Evolutionary conservation across 2,113 vertebrate species (phyloP), one percentile per base, ranked within the genome.

Genomic region (Psilopogon haemacephalus): DNA sequence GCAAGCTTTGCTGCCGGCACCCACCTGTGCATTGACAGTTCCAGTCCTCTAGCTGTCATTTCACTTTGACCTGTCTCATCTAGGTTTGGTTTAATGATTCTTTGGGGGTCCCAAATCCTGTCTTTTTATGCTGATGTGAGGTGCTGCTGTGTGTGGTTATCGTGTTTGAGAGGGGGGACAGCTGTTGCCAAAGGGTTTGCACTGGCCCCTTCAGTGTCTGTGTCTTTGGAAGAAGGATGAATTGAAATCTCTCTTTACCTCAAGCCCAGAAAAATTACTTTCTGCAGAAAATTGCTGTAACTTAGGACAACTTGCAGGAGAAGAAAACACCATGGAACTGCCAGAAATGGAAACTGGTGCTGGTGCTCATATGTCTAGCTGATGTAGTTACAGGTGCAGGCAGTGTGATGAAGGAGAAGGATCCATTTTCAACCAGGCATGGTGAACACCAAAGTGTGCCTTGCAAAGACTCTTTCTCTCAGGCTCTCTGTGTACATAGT

Each of bases 121-220:
- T 95, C 97, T 96, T 96, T 7, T 0, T 87, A 87, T 90, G 93
- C 80, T 97, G 86, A 95, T 92, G 58, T 91, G 86, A 77, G 16
- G 14, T 78, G 78, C 74, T 96, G 59, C 81, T 35, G 7, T 93
- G 33, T 90, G 88, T 76, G 60, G 60, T 95, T 95, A 92, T 46
- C 55, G 60, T 83, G 58, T 90, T 91, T 20, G 0, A 88, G 89
- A 82, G 85, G 27, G 17, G 42, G 6, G 18, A 15, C 37, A 81
- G 73, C 76, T 6, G 37, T 73, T 93, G 95, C 89, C 75, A 91
- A 30, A 44, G 80, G 62, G 33, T 74, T 96, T 93, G 50, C 44
- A 27, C 9, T 71, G 46, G 12, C 64, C n/a, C 84, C 85, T 46
- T 70, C 54, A 93, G 59, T 67, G 37, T 46, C 21, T 4, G 0